These are phyloP conservation scores for Mesocentrotus franciscanus DNA, from an alignment of 53 echinoderm and acorn worm species.

Conservation along the genomic window DNA sequence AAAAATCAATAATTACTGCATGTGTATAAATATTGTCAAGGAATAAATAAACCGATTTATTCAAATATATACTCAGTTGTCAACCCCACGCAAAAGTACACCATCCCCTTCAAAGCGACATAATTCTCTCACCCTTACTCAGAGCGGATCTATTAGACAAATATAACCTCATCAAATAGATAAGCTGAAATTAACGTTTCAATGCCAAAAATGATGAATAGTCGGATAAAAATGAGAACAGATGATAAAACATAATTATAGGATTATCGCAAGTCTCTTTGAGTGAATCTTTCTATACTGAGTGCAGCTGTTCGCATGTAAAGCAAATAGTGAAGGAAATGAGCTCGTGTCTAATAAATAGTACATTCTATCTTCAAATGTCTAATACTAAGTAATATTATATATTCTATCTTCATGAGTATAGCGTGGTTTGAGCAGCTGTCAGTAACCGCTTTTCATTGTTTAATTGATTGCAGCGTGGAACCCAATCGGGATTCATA, in stretches of 20 bases:
- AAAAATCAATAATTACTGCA: background rate
- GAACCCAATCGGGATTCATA: background rate
- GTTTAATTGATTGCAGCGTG: background rate
- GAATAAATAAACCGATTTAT: conserved; percentile 1
- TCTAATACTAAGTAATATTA: no score
- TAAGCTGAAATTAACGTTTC: conserved; percentile 10
- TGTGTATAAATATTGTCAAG: background rate
- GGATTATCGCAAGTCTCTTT: background rate
- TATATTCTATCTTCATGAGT: background rate
- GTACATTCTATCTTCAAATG: background rate
- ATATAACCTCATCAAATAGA: background rate
- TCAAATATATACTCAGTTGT: background rate
- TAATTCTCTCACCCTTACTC: background rate
- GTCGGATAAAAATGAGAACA: background rate
- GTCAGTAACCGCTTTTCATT: background rate
- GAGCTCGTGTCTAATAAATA: background rate
- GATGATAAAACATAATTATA: conserved; percentile 22
- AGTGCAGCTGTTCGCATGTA: background rate
- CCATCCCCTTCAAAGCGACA: background rate
- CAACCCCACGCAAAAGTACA: background rate
- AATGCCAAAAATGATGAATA: background rate
- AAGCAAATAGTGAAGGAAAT: background rate
- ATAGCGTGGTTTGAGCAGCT: background rate
- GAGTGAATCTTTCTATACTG: background rate
- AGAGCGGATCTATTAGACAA: background rate